Base-by-base conservation (phyloP, 2,888 invertebrate genomes). In the Piscicola geometra region DNA sequence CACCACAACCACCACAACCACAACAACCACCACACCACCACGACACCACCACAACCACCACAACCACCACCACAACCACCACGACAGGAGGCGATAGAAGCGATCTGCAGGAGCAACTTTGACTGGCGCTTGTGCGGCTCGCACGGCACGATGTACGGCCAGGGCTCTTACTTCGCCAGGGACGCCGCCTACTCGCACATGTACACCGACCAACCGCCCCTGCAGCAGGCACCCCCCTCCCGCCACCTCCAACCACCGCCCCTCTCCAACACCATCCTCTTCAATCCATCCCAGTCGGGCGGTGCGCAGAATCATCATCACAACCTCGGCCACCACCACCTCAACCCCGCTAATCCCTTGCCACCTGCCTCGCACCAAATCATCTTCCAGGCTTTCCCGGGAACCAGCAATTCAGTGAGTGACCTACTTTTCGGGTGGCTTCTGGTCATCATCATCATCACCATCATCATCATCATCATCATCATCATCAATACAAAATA, bases 51-150 rank as follows among this genome's bases (percentile, higher is more conserved):
- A n/a, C n/a, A n/a, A n/a, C 5, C 41, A 9, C 9, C 41, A 41
- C 5, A 5, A 41, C 15, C 41, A 15, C 41, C 41, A 41, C 41
- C 41, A 41, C 41, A n/a, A n/a, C n/a, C n/a, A n/a, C 41, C 15
- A 9, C 69, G 28, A 25, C 35, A 69, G 64, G 66, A 76, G 32
- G 75, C 76, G 12, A 76, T 78, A 18, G 77, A 78, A 9, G 75
- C 78, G 69, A 80, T 80, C 52, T 79, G 80, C 68, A 73, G 77
- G 18, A 77, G 30, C 71, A 79, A 79, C 77, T 80, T 80, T 70
- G 80, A 80, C 75, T 80, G 80, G 80, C 56, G 80, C 50, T 60
- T 78, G 71, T 79, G 78, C 76, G 80, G 80, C 28, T 68, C 70
- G 5, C 76, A 80, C 64, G 80, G 80, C 50, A 79, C 78, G 12